Conservation (phyloP, 2,113 vertebrate species). For the Hucho hucho region DNA sequence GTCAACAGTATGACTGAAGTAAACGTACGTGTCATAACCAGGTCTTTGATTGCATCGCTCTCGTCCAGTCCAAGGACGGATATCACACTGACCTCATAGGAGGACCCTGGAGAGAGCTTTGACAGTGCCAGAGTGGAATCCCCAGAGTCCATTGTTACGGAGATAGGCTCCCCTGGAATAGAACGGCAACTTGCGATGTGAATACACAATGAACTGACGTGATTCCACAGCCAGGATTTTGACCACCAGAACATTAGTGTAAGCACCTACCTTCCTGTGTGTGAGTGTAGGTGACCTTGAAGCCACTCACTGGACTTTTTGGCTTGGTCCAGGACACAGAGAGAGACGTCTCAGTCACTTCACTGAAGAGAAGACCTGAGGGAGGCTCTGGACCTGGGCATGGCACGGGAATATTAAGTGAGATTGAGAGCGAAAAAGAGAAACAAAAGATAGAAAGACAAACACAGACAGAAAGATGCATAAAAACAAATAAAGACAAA, state of each 20-base stretch:
- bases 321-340: slow-evolving; percentile 72
- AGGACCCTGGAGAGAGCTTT: slow-evolving; percentile 71
- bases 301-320: slow-evolving; percentile 54
- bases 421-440: not conserved
- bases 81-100: slow-evolving; percentile 81
- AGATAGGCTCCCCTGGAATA: slow-evolving; percentile 78
- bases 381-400: slow-evolving; percentile 70
- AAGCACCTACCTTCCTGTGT: slow-evolving; percentile 59
- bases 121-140: slow-evolving; percentile 58
- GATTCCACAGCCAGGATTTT: not conserved
- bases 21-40: slow-evolving; percentile 73
- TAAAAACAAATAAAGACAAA: not conserved
- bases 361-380: slow-evolving; percentile 60
- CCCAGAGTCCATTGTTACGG: slow-evolving; percentile 63
- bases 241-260: not conserved
- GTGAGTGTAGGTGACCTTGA: slow-evolving; percentile 73
- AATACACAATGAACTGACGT: not conserved
- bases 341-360: slow-evolving; percentile 66
- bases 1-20: not conserved
- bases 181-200: not conserved
- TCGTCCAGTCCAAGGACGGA: slow-evolving; percentile 80
- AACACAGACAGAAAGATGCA: not conserved
- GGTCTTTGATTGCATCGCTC: slow-evolving; percentile 75
- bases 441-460: not conserved
- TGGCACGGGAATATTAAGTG: not conserved